Evolutionary conservation across 2,797 vertebrate species (phyloP), one percentile per base, ranked within the genome.

Genomic region (Microctenopoma lineatum): DNA sequence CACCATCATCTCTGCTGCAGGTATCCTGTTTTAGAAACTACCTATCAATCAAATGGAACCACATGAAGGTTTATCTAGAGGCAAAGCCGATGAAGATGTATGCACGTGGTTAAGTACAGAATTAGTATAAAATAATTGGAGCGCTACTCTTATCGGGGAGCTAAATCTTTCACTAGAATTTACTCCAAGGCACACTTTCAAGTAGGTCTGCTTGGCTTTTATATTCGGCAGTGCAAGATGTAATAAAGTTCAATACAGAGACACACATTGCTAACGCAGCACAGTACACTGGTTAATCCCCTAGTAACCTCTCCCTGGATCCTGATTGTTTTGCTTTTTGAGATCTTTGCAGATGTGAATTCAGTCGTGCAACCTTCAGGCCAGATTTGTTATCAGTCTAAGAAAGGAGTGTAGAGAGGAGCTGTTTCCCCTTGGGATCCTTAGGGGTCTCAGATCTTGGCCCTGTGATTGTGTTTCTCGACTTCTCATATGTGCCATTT

Each of bases 1-100:
- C 32, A 4, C 73, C 58, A 34, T 81, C 74, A 68, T 89, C 77
- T 82, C 62, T 32, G 47, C 79, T 83, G 81, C 79, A 85, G 86
- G 84, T 87, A 77, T 73, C 74, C 81, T 79, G 75, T 83, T 86
- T 80, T 73, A 78, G 76, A 72, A 86, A 81, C 73, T 84, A 76
- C 59, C 55, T 65, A 83, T 89, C 88, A 89, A 70, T 90, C 81
- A 83, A 65, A 75, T 67, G 27, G 50, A 77, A 79, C 38, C 0
- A 11, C 76, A 80, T 84, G 54, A 89, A 88, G 75, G 88, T 86
- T 83, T 87, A 47, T 85, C 84, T 83, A 4, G 38, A 73, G 83
- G 86, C 79, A 12, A 81, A 88, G 85, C 86, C 86, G 66, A 48
- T 76, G 76, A 84, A 83, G 74, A 81, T 56, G 54, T 36, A 53